Evolutionary conservation across 2,888 invertebrate genomes (phyloP), one percentile per base, ranked within the genome.

Genomic region (Abscondita cerata): DNA sequence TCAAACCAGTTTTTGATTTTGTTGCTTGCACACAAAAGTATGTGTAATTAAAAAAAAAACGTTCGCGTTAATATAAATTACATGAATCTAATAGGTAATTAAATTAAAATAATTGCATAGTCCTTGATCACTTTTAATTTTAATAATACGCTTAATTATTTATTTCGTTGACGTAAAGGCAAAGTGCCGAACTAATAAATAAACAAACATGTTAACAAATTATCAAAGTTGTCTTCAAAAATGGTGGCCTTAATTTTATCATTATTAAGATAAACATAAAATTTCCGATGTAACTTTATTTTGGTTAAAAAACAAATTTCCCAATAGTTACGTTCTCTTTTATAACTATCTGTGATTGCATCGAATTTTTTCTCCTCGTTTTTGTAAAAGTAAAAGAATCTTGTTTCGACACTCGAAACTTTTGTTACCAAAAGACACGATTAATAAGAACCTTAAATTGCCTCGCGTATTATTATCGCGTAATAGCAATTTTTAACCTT

Each of bases 91-190:
- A 57, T 53, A 33, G 31, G 36, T 58, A 57, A 59, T 59, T 62
- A 62, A 62, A 52, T 61, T 56, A 38, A 56, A 34, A 33, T 41
- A 56, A 33, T 55, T 55, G 16, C 16, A 46, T 47, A 46, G 55
- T 13, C 62, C 63, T 63, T 63, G 59, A 54, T 51, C n/a, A n/a
- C n/a, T n/a, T n/a, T n/a, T 63, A 55, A 54, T 55, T 58, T 63
- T 54, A 62, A 57, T 62, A 38, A 47, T 58, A 48, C 15, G 40
- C 50, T 58, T 44, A 44, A 52, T 31, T 53, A 57, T 52, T 62
- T 62, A 40, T 58, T 33, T 48, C 12, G 48, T 25, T 5, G n/a
- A 48, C 34, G 31, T 38, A 52, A 61, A 56, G 57, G 57, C 62
- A 53, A 47, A 55, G 20, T 57, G 62, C 40, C 38, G 57, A 55